Evolutionary conservation across 2,888 invertebrate genomes (phyloP).

Genomic region (Drosophila recens): DNA sequence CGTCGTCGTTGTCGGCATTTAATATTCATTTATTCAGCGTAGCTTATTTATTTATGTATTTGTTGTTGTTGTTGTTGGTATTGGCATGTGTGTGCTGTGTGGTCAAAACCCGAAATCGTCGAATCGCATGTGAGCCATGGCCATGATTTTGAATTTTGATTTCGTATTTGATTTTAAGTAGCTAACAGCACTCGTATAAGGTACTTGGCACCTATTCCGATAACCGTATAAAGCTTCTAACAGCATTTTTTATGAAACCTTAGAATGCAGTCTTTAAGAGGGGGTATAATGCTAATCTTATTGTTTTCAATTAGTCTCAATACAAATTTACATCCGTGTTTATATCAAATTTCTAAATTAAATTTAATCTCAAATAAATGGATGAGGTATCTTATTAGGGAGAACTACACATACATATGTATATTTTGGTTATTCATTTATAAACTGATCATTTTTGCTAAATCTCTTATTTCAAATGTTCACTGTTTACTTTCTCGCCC

Average conservation of each 20-base stretch:
- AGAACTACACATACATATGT: neutral
- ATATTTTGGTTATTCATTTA: neutral
- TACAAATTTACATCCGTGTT: neutral
- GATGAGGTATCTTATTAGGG: no score
- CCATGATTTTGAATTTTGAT: constrained; percentile 76
- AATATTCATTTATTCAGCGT: constrained; percentile 80
- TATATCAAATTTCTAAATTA: neutral
- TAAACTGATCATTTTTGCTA: neutral
- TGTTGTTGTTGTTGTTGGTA: constrained; percentile 22
- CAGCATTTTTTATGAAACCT: constrained; percentile 21
- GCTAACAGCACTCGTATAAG: constrained; percentile 41
- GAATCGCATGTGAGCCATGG: constrained; percentile 79
- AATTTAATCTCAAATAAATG: neutral
- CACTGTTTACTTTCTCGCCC: neutral
- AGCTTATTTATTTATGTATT: constrained; percentile 71
- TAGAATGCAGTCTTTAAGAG: neutral
- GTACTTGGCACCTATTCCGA: constrained; percentile 53
- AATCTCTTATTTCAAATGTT: neutral
- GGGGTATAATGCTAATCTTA: neutral
- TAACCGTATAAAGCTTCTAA: constrained; percentile 35
- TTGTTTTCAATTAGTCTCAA: neutral
- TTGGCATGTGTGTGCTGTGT: constrained; percentile 34
- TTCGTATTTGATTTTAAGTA: constrained; percentile 60
- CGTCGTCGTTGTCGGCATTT: constrained; percentile 61
- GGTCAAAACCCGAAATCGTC: constrained; percentile 68